A percentile compares a stretch with the other conserved stretches of the same genome.
phyloP scores from a whole-genome alignment of 2,888 invertebrate genomes.

The Coleophora flavipennella region DNA sequence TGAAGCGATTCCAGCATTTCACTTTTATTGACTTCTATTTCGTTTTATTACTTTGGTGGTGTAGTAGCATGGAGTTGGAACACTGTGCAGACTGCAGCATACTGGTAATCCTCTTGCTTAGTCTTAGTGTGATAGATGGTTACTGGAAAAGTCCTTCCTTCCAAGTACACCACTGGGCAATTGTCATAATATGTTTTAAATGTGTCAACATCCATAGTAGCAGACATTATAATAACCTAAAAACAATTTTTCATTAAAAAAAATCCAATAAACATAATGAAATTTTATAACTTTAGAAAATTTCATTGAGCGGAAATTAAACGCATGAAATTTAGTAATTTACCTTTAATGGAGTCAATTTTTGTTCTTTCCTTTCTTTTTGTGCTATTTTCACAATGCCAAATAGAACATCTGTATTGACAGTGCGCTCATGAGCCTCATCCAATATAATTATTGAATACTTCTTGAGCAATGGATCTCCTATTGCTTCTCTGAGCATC shows the following conservation, averaged over 20 bases:
- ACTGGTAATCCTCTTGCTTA: conserved; percentile 86
- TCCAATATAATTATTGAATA: conserved; percentile 91
- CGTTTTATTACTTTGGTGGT: conserved; percentile 79
- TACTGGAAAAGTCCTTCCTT: conserved; percentile 90
- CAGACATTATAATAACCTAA: conserved; percentile 91
- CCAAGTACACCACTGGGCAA: conserved; percentile 89
- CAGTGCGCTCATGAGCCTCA: conserved; percentile 96
- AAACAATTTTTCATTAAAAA: conserved; percentile 19
- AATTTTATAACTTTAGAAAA: too few relatives aligned
- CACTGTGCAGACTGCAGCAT: conserved; percentile 86
- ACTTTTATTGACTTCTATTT: too few relatives aligned
- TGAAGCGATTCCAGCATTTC: too few relatives aligned
- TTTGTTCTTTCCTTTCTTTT: conserved; percentile 75
- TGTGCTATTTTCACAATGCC: conserved; percentile 94
- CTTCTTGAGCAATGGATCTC: conserved; percentile 79
- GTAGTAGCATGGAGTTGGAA: conserved; percentile 90
- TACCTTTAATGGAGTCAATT: conserved; percentile 77
- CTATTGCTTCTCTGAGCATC: conserved; percentile 90
- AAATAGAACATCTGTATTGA: conserved; percentile 94
- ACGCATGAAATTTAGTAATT: conserved; percentile 5
- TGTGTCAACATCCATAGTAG: conserved; percentile 96
- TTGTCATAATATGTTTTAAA: conserved; percentile 91
- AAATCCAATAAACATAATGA: too few relatives aligned
- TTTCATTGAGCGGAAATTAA: background rate
- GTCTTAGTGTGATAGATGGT: conserved; percentile 80